phyloP scores from a whole-genome alignment of 2,113 vertebrate genomes.

The Cynocephalus volans region DNA sequence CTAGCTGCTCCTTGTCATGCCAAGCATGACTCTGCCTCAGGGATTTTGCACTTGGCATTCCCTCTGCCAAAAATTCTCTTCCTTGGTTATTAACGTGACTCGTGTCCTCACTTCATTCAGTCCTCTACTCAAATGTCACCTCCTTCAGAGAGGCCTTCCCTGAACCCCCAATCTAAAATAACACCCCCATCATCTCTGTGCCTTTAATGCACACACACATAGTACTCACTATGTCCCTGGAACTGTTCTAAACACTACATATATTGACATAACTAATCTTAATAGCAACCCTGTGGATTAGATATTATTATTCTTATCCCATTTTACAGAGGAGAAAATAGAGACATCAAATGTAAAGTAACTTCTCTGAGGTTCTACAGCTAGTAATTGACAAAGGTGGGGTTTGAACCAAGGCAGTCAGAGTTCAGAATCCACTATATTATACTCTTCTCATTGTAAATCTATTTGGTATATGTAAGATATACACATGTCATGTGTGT shows the following conservation, averaged over 20 bases:
- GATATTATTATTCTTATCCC: background rate
- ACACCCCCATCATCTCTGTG: background rate
- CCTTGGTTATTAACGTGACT: background rate
- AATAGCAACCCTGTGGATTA: background rate
- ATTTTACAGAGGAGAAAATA: slow-evolving; percentile 25
- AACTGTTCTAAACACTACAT: background rate
- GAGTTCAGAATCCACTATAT: background rate
- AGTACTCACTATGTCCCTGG: background rate
- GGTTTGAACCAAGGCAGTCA: background rate
- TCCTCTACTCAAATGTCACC: background rate
- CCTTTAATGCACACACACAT: background rate
- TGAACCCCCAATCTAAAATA: background rate
- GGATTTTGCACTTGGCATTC: background rate
- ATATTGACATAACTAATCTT: background rate
- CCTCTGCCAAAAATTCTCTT: background rate
- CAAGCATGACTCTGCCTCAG: background rate
- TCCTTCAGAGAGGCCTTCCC: background rate
- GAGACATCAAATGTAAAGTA: background rate
- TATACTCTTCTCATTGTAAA: background rate
- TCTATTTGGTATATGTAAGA: background rate
- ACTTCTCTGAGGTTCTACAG: background rate
- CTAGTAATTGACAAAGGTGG: background rate
- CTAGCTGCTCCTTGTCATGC: background rate
- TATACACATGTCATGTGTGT: background rate
- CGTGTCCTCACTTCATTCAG: background rate